Evolutionary conservation across 92 coral and sea anemone genomes (phyloP).

Genomic region (Paragorgia papillata): DNA sequence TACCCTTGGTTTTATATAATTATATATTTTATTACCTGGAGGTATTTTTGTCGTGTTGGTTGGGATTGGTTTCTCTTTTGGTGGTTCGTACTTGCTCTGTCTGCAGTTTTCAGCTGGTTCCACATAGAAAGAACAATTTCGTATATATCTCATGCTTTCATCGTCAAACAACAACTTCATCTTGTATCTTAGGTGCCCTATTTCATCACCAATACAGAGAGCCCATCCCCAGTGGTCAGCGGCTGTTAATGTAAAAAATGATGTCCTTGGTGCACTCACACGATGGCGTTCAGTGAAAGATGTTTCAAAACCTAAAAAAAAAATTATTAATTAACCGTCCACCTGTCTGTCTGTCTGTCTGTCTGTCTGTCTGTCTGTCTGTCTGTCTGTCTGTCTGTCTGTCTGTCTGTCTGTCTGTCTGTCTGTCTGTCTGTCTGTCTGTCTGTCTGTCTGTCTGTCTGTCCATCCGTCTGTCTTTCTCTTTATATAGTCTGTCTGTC

Average conservation of each 20-base stretch:
- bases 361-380: too few species aligned
- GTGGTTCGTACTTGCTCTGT: background rate
- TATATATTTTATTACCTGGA: conserved; percentile 2
- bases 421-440: too few species aligned
- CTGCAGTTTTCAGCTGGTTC: conserved; percentile 17
- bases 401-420: too few species aligned
- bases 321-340: too few species aligned
- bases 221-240: conserved; percentile 39
- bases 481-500: too few species aligned
- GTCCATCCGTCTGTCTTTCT: too few species aligned
- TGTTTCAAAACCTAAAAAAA: conserved; percentile 13
- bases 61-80: background rate
- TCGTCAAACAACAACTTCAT: conserved; percentile 28
- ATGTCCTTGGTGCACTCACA: conserved; percentile 25
- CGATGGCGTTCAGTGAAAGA: conserved; percentile 38
- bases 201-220: conserved; percentile 14
- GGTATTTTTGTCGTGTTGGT: background rate
- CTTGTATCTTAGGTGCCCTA: conserved; percentile 20
- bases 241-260: conserved; percentile 17
- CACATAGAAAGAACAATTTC: conserved; percentile 37
- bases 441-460: too few species aligned
- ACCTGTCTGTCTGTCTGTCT: too few species aligned
- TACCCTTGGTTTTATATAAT: too few species aligned
- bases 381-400: too few species aligned
- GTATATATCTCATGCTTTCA: conserved; percentile 6